Conservation (phyloP, 2,113 vertebrate genomes). For the Aythya baeri region DNA sequence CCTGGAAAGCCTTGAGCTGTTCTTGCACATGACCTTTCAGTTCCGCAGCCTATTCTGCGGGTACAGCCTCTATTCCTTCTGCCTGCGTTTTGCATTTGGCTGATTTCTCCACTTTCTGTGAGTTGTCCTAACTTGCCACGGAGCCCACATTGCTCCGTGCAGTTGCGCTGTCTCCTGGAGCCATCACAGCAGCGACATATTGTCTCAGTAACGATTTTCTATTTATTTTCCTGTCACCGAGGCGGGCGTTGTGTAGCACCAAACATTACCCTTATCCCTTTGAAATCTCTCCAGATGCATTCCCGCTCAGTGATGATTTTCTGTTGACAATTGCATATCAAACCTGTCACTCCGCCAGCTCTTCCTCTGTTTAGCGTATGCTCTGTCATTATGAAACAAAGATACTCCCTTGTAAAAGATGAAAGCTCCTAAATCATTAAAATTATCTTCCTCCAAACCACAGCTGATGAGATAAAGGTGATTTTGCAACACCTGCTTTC, state of each 20-base stretch:
- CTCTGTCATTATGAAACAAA: constrained; percentile 26
- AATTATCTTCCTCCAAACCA: constrained; percentile 11
- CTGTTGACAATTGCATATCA: constrained; percentile 41
- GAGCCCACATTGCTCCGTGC: neutral
- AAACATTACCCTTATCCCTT: neutral
- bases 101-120: neutral
- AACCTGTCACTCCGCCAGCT: constrained; percentile 47
- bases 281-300: constrained; percentile 27
- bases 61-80: neutral
- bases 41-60: neutral
- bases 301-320: constrained; percentile 15
- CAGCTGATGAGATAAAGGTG: neutral
- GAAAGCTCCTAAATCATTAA: constrained; percentile 21
- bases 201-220: constrained; percentile 26
- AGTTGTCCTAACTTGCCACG: neutral
- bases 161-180: neutral
- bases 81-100: neutral
- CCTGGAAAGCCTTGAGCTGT: neutral
- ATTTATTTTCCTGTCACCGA: neutral
- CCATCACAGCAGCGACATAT: neutral
- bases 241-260: neutral
- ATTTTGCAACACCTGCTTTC: neutral
- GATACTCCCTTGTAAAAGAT: neutral
- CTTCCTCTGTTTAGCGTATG: constrained; percentile 40
- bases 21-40: neutral